Conservation (phyloP, 1,140 invertebrate genomes). For the Euschistus heros region DNA sequence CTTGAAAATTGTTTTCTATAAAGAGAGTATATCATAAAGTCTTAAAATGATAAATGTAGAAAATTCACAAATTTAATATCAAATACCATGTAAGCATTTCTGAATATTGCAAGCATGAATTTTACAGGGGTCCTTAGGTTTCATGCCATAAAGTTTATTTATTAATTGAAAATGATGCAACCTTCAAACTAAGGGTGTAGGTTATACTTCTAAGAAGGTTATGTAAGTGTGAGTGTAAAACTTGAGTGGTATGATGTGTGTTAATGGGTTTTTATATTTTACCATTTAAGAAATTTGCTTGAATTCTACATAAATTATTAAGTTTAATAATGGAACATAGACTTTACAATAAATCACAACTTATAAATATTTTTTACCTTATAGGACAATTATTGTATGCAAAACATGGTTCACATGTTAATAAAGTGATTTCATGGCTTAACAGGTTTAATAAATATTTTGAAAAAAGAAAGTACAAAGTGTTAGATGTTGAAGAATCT, state of each 20-base stretch:
- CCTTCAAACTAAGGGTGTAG: too few species aligned
- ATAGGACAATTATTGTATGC: neutral
- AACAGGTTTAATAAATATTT: neutral
- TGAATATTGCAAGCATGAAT: constrained; percentile 61
- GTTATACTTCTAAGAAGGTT: too few species aligned
- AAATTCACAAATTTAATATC: constrained; percentile 18
- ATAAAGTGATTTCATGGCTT: neutral
- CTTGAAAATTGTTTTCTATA: constrained; percentile 57
- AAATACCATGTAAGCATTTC: constrained; percentile 59
- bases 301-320: too few species aligned
- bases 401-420: neutral
- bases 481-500: constrained; percentile 3
- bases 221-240: too few species aligned
- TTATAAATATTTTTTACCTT: too few species aligned
- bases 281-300: too few species aligned
- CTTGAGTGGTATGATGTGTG: too few species aligned
- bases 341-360: too few species aligned
- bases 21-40: constrained; percentile 17
- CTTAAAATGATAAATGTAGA: neutral
- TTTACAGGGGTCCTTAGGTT: constrained; percentile 59
- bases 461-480: neutral
- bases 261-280: too few species aligned
- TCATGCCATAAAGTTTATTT: constrained; percentile 9
- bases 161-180: too few species aligned
- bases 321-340: too few species aligned